Percentiles rank a stretch among this genome's conserved stretches.
Conservation (phyloP, 2,113 vertebrate genomes). For the Geococcyx californianus region DNA sequence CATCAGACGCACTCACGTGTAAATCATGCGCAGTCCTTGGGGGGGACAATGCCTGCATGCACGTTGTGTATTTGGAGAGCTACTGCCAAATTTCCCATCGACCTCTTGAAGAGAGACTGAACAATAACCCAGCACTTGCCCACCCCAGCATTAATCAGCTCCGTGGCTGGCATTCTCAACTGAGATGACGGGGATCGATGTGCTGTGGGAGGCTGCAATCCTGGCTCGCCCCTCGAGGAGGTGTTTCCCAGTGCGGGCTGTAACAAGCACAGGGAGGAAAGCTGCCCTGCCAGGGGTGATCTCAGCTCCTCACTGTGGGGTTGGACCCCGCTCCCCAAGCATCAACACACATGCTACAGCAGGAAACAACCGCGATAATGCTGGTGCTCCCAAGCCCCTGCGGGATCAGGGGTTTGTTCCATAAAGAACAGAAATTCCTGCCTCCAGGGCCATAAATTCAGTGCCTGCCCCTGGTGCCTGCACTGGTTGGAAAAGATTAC, state of each 20-base stretch:
- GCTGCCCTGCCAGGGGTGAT: background rate
- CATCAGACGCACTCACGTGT: background rate
- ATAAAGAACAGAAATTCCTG: slow-evolving; percentile 57
- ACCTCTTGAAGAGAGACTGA: slow-evolving; percentile 50
- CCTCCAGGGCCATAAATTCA: slow-evolving; percentile 54
- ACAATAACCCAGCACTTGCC: slow-evolving; percentile 62
- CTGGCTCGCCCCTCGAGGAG: slow-evolving; percentile 7
- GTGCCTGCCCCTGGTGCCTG: background rate
- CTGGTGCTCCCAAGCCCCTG: background rate
- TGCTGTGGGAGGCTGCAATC: slow-evolving; percentile 35
- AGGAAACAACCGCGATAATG: rapidly evolving
- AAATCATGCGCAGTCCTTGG: background rate
- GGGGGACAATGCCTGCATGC: background rate
- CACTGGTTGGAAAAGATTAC: slow-evolving; percentile 37
- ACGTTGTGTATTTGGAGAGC: background rate
- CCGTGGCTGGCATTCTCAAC: slow-evolving; percentile 50
- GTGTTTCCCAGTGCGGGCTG: background rate
- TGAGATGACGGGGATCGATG: slow-evolving; percentile 24
- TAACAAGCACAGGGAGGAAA: background rate
- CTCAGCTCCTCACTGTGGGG: rapidly evolving
- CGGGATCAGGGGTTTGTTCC: slow-evolving; percentile 38
- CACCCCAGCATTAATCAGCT: slow-evolving; percentile 58
- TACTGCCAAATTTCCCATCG: slow-evolving; percentile 58
- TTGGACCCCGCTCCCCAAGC: background rate
- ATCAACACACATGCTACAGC: rapidly evolving